Percentiles rank a stretch among this genome's conserved stretches.
Evolutionary conservation across 2,113 vertebrate genomes (phyloP).

Genomic region (Cygnus atratus): DNA sequence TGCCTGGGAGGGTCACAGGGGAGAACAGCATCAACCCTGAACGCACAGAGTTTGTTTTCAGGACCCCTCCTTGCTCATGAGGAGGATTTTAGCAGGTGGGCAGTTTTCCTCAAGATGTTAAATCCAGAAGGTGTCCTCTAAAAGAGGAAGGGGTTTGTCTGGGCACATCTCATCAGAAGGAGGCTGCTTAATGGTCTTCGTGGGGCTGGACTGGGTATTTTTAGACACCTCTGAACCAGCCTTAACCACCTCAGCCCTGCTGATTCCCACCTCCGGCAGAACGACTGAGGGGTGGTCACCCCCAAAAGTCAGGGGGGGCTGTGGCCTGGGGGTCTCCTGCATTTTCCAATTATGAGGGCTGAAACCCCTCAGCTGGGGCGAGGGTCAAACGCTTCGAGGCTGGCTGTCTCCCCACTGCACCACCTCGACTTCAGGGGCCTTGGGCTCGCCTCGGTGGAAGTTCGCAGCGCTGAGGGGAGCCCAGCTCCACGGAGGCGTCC

Average conservation of each 20-base stretch:
- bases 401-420: neutral
- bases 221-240: neutral
- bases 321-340: neutral
- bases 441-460: neutral
- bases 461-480: neutral
- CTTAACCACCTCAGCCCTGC: neutral
- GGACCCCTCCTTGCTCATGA: neutral
- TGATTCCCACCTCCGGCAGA: neutral
- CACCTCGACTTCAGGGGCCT: neutral
- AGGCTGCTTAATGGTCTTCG: neutral
- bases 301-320: no score
- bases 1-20: neutral
- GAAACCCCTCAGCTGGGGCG: neutral
- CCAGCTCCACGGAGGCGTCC: fast-evolving
- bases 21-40: neutral
- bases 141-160: neutral
- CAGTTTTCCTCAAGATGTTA: neutral
- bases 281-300: neutral
- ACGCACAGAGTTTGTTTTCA: neutral
- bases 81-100: neutral
- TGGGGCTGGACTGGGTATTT: neutral
- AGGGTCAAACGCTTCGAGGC: neutral
- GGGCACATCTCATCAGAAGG: neutral
- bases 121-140: neutral
- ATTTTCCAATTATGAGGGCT: neutral